A percentile compares a stretch with the other conserved stretches of the same genome.
Conservation (phyloP, 2,113 vertebrate genomes). For the Pollimyrus isidori region DNA sequence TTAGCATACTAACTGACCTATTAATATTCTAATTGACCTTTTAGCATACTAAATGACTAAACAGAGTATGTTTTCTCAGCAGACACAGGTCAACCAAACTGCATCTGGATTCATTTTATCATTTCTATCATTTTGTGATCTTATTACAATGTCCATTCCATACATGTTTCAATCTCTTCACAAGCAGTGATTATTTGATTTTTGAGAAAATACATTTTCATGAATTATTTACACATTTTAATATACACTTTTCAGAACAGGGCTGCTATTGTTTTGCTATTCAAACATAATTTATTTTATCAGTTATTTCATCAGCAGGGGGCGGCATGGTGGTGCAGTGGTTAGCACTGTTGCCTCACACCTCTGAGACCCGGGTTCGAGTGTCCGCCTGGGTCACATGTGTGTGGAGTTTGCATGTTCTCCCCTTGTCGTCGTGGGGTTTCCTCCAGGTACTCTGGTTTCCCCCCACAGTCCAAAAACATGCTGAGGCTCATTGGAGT, state of each 20-base stretch:
- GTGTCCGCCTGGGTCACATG: too few relatives aligned
- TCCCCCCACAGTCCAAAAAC: too few relatives aligned
- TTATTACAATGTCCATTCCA: neutral
- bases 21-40: neutral
- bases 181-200: neutral
- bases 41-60: neutral
- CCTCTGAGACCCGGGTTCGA: too few relatives aligned
- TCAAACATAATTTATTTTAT: neutral
- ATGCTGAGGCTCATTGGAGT: too few relatives aligned
- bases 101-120: neutral
- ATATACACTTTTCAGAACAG: neutral
- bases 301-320: neutral
- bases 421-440: too few relatives aligned
- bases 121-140: neutral
- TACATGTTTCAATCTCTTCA: neutral
- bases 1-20: neutral
- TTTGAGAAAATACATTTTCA: neutral
- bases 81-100: neutral
- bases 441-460: too few relatives aligned
- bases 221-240: neutral
- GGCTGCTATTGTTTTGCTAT: neutral
- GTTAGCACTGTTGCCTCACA: too few relatives aligned
- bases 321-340: too few relatives aligned
- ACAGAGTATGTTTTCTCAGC: neutral
- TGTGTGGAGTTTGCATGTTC: too few relatives aligned